Conservation (phyloP, 2,113 vertebrate genomes). For the Oceanites oceanicus region DNA sequence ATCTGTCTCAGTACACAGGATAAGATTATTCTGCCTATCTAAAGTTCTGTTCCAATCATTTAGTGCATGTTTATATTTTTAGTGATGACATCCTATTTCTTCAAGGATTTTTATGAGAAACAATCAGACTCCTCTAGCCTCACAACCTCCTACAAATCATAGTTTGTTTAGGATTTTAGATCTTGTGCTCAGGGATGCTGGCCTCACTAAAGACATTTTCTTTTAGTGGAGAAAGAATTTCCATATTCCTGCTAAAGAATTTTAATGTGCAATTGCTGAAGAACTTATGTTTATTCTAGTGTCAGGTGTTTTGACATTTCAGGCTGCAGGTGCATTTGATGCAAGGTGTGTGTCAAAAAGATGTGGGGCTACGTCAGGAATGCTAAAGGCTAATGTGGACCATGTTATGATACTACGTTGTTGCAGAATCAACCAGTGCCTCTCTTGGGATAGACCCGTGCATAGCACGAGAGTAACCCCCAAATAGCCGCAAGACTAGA, state of each 20-base stretch:
- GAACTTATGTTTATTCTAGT: not conserved
- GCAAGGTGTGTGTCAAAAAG: not conserved
- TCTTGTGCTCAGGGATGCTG: not conserved
- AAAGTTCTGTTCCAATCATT: not conserved
- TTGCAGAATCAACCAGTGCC: not conserved
- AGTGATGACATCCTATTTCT: not conserved
- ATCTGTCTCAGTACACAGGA: not conserved
- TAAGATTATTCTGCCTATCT: constrained; percentile 44
- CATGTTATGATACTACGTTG: not conserved
- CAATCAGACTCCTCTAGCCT: not conserved
- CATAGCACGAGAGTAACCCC: not conserved
- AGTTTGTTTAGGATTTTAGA: not conserved
- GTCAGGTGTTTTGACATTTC: not conserved
- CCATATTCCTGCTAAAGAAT: not conserved
- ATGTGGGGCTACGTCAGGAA: not conserved
- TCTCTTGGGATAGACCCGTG: not conserved
- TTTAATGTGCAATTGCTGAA: not conserved
- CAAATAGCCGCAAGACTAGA: not conserved
- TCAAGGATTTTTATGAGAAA: constrained; percentile 32
- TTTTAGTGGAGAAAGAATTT: not conserved
- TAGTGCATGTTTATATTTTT: not conserved
- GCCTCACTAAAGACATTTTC: not conserved
- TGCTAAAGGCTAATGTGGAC: not conserved
- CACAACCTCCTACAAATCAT: not conserved
- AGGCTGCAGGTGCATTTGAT: not conserved